Evolutionary conservation across 2,797 vertebrate species (phyloP), one percentile per base, ranked within the genome.

Genomic region (Columba guinea): DNA sequence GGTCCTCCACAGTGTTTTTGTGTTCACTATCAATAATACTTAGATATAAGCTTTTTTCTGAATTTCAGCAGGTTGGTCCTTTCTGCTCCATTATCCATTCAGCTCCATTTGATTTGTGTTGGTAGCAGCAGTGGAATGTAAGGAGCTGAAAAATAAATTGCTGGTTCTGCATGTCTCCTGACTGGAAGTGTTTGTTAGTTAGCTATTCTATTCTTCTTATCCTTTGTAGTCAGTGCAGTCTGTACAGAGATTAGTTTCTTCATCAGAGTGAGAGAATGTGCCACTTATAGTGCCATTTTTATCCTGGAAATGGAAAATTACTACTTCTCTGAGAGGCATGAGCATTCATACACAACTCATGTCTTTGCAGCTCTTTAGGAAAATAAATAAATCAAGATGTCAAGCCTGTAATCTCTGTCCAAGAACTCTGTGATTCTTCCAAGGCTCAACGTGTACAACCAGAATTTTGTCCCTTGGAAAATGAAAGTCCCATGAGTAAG

Each of bases 291-390:
- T 69, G 28, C 74, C 48, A 30, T 87, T 96, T 95, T 91, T 63
- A 67, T 76, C 60, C 67, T 93, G 52, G 63, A 91, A 84, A 81
- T 90, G 52, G 77, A 89, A 86, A 77, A 91, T 87, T 86, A 52
- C 52, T 84, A 93, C 74, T 58, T 37, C 32, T 90, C 70, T 77
- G 77, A 60, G 83, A 80, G 46, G 34, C 77, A 90, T 0, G 2
- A 79, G 30, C 30, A 9, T 77, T 89, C 60, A 88, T 74, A 87
- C 35, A 51, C 46, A 32, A 51, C 13, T 84, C 22, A 90, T 86
- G 59, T 53, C 27, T 84, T 79, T 84, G 41, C 37, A 68, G 2
- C 68, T 94, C 41, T 62, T 88, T 32, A 84, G 71, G 67, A 85
- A 90, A 86, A 69, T 34, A 8, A 88, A 53, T 84, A 69, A 64